Percentiles rank a stretch among this genome's conserved stretches.
These are phyloP conservation scores for Tillus elongatus DNA, from an alignment of 2,888 invertebrate species.

Conservation along the genomic window DNA sequence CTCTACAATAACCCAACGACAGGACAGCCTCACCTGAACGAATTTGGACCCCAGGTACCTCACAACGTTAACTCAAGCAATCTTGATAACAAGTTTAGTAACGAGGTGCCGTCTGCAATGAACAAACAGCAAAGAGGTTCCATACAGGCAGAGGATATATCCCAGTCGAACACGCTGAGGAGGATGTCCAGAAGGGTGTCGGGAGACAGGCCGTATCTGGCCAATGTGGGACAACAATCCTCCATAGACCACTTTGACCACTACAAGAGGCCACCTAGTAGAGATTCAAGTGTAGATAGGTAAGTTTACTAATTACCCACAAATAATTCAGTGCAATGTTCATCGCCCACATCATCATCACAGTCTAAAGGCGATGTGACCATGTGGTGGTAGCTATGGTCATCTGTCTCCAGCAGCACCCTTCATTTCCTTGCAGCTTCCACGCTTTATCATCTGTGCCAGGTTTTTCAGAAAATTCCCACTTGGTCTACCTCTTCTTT, in stretches of 20 bases:
- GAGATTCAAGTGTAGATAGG: constrained; percentile 74
- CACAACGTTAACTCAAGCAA: constrained; percentile 19
- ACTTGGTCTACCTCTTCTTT: too few species aligned
- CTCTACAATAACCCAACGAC: constrained; percentile 19
- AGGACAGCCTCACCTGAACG: constrained; percentile 22
- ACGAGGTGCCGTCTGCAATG: constrained; percentile 13
- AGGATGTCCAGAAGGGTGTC: constrained; percentile 46
- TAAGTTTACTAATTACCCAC: constrained; percentile 10
- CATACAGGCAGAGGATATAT: constrained; percentile 21
- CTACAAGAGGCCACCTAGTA: constrained; percentile 83
- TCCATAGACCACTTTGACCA: constrained; percentile 91
- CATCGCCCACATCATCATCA: too few species aligned
- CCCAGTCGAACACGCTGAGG: constrained; percentile 37
- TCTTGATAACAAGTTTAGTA: constrained; percentile 17
- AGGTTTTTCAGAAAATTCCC: too few species aligned
- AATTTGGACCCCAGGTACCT: constrained; percentile 23
- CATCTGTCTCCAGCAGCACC: too few species aligned
- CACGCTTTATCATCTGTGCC: too few species aligned
- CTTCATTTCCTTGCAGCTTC: too few species aligned
- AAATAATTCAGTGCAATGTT: too few species aligned
- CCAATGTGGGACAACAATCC: constrained; percentile 47
- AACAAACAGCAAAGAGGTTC: constrained; percentile 24
- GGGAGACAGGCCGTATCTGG: constrained; percentile 42
- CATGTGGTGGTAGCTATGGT: too few species aligned
- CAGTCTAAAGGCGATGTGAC: too few species aligned